phyloP scores from a whole-genome alignment of 2,888 invertebrate genomes.

The Myopa testacea region DNA sequence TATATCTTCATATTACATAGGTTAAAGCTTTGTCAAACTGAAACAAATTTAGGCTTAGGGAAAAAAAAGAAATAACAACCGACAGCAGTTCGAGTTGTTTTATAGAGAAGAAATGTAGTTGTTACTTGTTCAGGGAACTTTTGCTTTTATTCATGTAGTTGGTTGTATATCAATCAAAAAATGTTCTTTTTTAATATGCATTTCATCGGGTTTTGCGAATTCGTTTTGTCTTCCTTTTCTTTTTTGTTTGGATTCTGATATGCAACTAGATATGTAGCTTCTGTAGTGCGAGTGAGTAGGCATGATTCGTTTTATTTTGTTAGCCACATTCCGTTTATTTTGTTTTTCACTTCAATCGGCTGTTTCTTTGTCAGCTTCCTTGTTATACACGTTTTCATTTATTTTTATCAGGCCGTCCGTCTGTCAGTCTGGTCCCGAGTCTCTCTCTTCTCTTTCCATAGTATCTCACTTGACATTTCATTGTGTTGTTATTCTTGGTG shows the following conservation, averaged over 20 bases:
- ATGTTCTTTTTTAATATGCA: background rate
- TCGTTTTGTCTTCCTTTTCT: slow-evolving; percentile 4
- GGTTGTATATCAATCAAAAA: background rate
- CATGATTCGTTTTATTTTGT: slow-evolving; percentile 4
- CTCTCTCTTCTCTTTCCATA: slow-evolving; percentile 24
- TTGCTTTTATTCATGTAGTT: background rate
- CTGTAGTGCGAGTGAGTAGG: background rate
- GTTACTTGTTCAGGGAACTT: background rate
- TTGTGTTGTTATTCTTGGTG: slow-evolving; percentile 29
- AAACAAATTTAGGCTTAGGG: too few relatives aligned
- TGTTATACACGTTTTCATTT: background rate
- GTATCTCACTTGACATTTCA: slow-evolving; percentile 1
- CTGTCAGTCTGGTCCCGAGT: slow-evolving; percentile 8
- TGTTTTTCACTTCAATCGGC: background rate
- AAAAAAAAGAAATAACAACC: too few relatives aligned
- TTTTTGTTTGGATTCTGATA: background rate
- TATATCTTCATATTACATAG: too few relatives aligned
- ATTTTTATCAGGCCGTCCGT: background rate
- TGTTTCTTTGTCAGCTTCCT: background rate
- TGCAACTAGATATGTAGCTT: background rate
- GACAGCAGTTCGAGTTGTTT: too few relatives aligned
- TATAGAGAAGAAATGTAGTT: too few relatives aligned
- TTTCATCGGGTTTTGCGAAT: background rate
- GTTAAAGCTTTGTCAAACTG: too few relatives aligned
- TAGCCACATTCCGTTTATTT: background rate